Evolutionary conservation across 2,797 vertebrate genomes (phyloP).

Genomic region (Myripristis jacobus): DNA sequence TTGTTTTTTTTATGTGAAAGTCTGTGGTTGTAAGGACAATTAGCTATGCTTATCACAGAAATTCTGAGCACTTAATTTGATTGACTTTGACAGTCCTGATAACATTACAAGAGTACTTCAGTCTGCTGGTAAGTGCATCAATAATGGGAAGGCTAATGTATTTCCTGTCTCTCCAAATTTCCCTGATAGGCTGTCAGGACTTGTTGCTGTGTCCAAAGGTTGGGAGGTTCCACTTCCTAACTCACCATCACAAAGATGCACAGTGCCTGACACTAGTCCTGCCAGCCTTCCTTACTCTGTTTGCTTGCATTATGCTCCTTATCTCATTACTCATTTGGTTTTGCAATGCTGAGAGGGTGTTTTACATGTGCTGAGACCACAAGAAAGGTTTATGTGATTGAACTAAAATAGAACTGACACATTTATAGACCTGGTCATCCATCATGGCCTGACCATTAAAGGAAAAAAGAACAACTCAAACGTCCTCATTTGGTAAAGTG

Average conservation of each 20-base stretch:
- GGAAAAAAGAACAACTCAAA: slow-evolving; percentile 22
- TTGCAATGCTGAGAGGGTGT: slow-evolving; percentile 50
- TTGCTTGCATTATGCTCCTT: slow-evolving; percentile 56
- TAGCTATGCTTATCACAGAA: neutral
- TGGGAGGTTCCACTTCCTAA: slow-evolving; percentile 21
- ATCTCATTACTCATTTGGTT: slow-evolving; percentile 67
- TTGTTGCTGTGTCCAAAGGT: slow-evolving; percentile 7
- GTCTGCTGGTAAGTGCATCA: slow-evolving; percentile 16
- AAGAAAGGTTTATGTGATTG: slow-evolving; percentile 57
- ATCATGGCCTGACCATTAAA: slow-evolving; percentile 45
- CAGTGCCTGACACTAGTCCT: slow-evolving; percentile 23
- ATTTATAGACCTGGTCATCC: slow-evolving; percentile 52
- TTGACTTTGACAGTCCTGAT: slow-evolving; percentile 15
- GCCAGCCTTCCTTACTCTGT: slow-evolving; percentile 43
- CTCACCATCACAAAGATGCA: slow-evolving; percentile 10
- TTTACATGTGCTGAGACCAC: slow-evolving; percentile 62
- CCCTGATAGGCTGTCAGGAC: neutral
- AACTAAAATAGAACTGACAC: slow-evolving; percentile 66
- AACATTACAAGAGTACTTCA: slow-evolving; percentile 3
- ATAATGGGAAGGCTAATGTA: slow-evolving; percentile 14
- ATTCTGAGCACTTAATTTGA: slow-evolving; percentile 14
- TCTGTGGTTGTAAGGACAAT: slow-evolving; percentile 16
- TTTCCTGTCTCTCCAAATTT: slow-evolving; percentile 6
- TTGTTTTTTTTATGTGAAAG: neutral
- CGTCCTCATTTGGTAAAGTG: slow-evolving; percentile 27